Evolutionary conservation across 2,888 invertebrate genomes (phyloP).

Genomic region (Strigamia transsilvanica): DNA sequence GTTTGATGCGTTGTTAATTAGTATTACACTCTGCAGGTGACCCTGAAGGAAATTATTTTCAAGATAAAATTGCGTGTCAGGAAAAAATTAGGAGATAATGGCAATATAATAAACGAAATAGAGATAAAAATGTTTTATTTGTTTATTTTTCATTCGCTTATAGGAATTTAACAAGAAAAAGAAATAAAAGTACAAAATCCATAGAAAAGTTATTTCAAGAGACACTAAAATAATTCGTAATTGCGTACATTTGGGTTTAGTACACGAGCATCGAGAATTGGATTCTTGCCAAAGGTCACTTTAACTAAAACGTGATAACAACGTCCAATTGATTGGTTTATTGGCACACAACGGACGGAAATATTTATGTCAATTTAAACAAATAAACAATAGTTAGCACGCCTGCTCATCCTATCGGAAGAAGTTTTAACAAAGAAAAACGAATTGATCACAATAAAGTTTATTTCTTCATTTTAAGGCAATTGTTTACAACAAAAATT

Average conservation of each 20-base stretch:
- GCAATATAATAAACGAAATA: too few species aligned
- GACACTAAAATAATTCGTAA: not conserved
- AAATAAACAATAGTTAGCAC: not conserved
- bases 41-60: not conserved
- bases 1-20: not conserved
- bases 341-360: not conserved
- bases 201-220: not conserved
- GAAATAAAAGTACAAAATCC: not conserved
- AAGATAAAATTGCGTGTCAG: not conserved
- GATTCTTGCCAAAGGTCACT: constrained; percentile 8
- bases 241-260: not conserved
- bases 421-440: too few species aligned
- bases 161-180: too few species aligned
- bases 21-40: not conserved
- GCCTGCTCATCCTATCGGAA: too few species aligned
- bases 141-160: too few species aligned
- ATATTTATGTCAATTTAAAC: not conserved
- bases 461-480: too few species aligned
- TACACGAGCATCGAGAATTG: constrained; percentile 7
- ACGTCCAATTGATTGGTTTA: constrained; percentile 1
- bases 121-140: too few species aligned
- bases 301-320: constrained; percentile 4
- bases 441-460: too few species aligned
- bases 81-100: too few species aligned
- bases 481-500: too few species aligned